phyloP scores from a whole-genome alignment of 1,140 invertebrate genomes.

The Drosophila simulans region DNA sequence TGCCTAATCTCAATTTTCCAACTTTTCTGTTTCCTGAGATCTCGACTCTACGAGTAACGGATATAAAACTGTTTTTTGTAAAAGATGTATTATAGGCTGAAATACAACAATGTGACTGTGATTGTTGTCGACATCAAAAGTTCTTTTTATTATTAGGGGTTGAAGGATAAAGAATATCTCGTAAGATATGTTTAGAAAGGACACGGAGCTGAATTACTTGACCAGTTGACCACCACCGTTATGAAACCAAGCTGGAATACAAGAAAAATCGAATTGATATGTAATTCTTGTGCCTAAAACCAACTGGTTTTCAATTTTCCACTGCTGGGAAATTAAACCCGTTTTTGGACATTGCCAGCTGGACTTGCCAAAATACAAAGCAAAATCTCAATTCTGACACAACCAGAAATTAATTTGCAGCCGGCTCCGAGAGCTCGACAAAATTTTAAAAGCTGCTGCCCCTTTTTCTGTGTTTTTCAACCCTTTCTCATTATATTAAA shows the following conservation, averaged over 20 bases:
- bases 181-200: neutral
- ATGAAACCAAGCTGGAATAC: neutral
- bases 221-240: conserved; percentile 20
- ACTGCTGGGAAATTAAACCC: conserved; percentile 60
- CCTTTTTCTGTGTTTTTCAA: conserved; percentile 45
- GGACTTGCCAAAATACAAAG: conserved; percentile 8
- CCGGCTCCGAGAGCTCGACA: conserved; percentile 36
- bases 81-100: too few species aligned
- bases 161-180: neutral
- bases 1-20: too few species aligned
- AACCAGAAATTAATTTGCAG: conserved; percentile 27
- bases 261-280: conserved; percentile 4
- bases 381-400: conserved; percentile 13
- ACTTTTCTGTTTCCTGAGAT: too few species aligned
- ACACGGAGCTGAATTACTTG: neutral
- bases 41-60: too few species aligned
- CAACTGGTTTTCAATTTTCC: conserved; percentile 53
- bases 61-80: too few species aligned
- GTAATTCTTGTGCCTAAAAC: conserved; percentile 17
- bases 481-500: conserved; percentile 27
- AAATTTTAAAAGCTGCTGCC: conserved; percentile 31
- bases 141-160: neutral
- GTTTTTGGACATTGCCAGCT: conserved; percentile 44
- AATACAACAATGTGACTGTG: too few species aligned
- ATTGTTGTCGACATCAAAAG: too few species aligned